phyloP scores from a whole-genome alignment of 2,113 vertebrate genomes.

The Dendrocopos noguchii region DNA sequence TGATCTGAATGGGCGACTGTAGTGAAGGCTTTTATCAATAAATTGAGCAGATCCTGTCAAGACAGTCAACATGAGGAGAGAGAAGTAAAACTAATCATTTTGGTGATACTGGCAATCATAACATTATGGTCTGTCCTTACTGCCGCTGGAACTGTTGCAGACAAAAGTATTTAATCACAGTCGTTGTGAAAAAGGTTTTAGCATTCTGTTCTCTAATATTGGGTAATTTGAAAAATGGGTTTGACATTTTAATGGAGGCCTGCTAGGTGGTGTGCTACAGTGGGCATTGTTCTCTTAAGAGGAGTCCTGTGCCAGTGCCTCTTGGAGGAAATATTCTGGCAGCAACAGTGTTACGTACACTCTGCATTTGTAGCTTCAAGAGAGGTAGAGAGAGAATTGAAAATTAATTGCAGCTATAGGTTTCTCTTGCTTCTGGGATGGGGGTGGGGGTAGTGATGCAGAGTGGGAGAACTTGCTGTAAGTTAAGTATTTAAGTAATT shows the following conservation, averaged over 20 bases:
- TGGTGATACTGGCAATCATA: not conserved
- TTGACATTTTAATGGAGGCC: not conserved
- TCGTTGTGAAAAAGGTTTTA: not conserved
- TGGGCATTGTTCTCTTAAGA: not conserved
- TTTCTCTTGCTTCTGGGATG: not conserved
- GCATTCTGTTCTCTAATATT: not conserved
- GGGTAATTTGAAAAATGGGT: not conserved
- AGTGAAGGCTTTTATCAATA: slow-evolving; percentile 2
- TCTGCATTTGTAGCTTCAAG: not conserved
- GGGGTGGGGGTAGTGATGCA: not conserved
- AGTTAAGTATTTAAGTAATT: slow-evolving; percentile 22
- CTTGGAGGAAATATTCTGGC: not conserved
- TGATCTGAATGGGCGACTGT: not conserved
- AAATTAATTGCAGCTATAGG: not conserved
- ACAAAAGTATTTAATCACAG: slow-evolving; percentile 4
- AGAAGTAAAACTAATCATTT: not conserved
- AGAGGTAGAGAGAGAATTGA: not conserved
- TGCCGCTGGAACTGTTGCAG: not conserved
- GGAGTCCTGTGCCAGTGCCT: not conserved
- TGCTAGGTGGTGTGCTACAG: not conserved
- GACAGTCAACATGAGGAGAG: not conserved
- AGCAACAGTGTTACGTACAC: accelerated
- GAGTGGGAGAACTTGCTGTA: not conserved
- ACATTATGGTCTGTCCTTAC: not conserved
- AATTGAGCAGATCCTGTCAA: not conserved